Conservation (phyloP, 2,113 vertebrate genomes). For the Ciconia maguari region DNA sequence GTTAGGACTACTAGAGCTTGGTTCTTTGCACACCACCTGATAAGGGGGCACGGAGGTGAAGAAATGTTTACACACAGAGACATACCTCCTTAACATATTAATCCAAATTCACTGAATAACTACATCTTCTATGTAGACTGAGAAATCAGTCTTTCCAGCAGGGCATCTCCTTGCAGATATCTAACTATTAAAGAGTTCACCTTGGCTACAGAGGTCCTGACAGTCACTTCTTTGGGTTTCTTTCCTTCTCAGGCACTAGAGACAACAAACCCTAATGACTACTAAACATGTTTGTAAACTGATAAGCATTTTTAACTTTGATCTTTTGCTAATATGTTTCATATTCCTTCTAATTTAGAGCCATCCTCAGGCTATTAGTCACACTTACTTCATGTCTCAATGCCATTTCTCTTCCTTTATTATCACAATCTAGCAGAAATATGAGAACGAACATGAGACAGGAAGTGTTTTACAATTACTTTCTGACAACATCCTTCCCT, state of each 20-base stretch:
- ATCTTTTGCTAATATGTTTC: background rate
- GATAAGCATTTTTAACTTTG: background rate
- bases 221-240: background rate
- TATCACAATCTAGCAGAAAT: background rate
- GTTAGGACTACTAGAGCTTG: background rate
- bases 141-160: background rate
- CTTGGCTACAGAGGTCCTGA: background rate
- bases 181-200: background rate
- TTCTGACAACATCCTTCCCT: background rate
- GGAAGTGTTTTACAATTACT: background rate
- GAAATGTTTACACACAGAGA: background rate
- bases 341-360: background rate
- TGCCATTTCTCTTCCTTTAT: background rate
- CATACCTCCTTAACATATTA: background rate
- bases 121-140: background rate
- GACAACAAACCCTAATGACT: background rate
- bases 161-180: background rate
- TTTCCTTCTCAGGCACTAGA: background rate
- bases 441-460: fast-evolving
- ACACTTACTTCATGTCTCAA: background rate
- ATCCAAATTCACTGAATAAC: background rate
- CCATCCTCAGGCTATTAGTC: background rate
- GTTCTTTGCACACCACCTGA: background rate
- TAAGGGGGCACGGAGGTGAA: background rate
- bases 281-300: background rate